Percentiles rank a stretch among this genome's conserved stretches.
phyloP scores from a whole-genome alignment of 1,140 invertebrate genomes.

The Hypothenemus hampei region DNA sequence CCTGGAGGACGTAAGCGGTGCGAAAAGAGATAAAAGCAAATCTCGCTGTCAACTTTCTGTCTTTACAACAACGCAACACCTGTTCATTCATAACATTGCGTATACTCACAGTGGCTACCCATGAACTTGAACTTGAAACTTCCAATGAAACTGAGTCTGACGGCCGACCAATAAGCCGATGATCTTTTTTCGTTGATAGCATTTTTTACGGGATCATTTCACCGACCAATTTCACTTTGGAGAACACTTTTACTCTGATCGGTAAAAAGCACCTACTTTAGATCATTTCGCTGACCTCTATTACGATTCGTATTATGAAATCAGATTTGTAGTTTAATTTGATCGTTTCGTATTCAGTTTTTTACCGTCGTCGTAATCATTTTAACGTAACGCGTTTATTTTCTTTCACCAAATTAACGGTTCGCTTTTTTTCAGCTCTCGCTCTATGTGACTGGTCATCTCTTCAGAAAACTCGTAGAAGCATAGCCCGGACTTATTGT shows the following conservation, averaged over 20 bases:
- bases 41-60: conserved; percentile 29
- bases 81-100: conserved; percentile 43
- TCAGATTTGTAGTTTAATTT: conserved; percentile 10
- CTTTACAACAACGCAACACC: conserved; percentile 30
- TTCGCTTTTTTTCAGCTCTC: conserved; percentile 22
- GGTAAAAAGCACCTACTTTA: conserved; percentile 22
- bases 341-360: conserved; percentile 8
- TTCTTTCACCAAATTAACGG: not conserved
- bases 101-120: conserved; percentile 38
- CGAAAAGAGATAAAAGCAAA: conserved; percentile 24
- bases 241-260: conserved; percentile 24
- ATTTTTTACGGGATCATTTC: conserved; percentile 25
- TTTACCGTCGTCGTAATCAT: no score
- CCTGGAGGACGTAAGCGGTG: conserved; percentile 5
- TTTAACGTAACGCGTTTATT: not conserved
- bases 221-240: conserved; percentile 23
- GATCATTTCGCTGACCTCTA: conserved; percentile 23
- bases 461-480: conserved; percentile 70
- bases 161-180: conserved; percentile 18
- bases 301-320: conserved; percentile 22
- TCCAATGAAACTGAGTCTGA: conserved; percentile 43
- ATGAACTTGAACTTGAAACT: conserved; percentile 46
- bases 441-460: conserved; percentile 68
- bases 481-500: conserved; percentile 70
- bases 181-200: conserved; percentile 21